These are phyloP conservation scores for Caracal caracal DNA, from an alignment of 2,113 vertebrate genomes.

Conservation along the genomic window DNA sequence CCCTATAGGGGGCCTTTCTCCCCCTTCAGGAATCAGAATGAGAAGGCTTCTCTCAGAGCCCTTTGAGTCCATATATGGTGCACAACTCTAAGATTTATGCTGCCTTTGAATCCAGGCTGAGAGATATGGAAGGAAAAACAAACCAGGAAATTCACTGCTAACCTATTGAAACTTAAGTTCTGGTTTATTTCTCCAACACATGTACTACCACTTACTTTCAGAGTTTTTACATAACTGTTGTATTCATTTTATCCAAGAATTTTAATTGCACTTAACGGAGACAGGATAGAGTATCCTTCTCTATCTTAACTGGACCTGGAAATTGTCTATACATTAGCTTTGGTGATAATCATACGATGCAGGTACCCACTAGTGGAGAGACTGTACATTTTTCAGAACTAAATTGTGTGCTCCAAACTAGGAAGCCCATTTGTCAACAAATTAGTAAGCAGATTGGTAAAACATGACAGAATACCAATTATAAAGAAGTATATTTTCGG, in stretches of 20 bases:
- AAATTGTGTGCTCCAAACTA: neutral
- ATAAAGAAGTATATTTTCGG: neutral
- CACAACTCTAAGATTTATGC: neutral
- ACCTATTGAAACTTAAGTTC: neutral
- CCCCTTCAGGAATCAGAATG: neutral
- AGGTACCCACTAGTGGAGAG: neutral
- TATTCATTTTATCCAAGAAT: neutral
- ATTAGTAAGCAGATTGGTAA: neutral
- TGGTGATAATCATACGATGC: neutral
- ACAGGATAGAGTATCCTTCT: neutral
- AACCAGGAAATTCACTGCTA: neutral
- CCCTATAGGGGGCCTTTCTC: rapidly evolving
- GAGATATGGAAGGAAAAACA: neutral
- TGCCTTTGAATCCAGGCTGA: neutral
- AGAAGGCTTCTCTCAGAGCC: neutral
- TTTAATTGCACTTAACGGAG: neutral
- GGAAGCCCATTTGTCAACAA: neutral
- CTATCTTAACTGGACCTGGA: neutral
- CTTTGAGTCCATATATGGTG: neutral
- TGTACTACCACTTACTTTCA: neutral
- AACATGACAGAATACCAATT: neutral
- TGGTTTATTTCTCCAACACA: neutral
- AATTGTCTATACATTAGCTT: neutral
- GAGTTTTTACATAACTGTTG: neutral
- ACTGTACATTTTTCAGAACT: neutral